A percentile compares a stretch with the other conserved stretches of the same genome.
Conservation (phyloP, 1,140 invertebrate genomes). For the Lepidurus couesii region DNA sequence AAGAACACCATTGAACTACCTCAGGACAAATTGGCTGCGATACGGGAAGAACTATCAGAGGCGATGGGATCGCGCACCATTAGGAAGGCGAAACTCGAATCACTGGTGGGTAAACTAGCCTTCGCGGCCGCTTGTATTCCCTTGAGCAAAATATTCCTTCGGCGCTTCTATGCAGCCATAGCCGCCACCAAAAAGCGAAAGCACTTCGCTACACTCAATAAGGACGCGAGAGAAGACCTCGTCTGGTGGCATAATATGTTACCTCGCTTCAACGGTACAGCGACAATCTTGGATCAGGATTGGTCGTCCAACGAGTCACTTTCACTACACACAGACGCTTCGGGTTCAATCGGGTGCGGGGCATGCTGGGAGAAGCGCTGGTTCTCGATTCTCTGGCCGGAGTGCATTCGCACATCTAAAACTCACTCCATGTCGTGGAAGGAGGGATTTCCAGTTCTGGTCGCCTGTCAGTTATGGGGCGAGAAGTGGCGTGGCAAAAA, state of each 20-base stretch:
- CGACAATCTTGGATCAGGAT: background rate
- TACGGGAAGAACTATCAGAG: background rate
- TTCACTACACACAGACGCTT: conserved; percentile 16
- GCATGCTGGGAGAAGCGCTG: background rate
- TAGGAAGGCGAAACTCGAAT: background rate
- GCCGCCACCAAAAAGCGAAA: too few species aligned
- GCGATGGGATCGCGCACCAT: background rate
- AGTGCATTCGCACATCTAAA: background rate
- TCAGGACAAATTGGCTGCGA: background rate
- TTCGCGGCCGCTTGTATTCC: conserved; percentile 1
- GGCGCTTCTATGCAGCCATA: conserved; percentile 24
- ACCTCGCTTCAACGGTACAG: background rate
- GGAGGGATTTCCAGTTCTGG: background rate
- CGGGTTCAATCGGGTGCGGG: background rate
- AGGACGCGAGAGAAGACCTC: conserved; percentile 10
- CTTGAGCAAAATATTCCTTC: background rate
- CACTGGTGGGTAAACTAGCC: conserved; percentile 9
- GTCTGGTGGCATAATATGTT: background rate
- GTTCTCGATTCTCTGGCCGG: conserved; percentile 4
- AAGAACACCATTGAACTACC: background rate
- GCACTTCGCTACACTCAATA: too few species aligned
- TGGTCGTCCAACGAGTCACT: background rate
- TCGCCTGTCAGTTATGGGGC: background rate
- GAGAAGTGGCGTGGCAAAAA: background rate
- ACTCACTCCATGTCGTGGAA: conserved; percentile 3